Base-by-base conservation (phyloP, 2,113 vertebrate species). In the Psilopsiagon aurifrons region DNA sequence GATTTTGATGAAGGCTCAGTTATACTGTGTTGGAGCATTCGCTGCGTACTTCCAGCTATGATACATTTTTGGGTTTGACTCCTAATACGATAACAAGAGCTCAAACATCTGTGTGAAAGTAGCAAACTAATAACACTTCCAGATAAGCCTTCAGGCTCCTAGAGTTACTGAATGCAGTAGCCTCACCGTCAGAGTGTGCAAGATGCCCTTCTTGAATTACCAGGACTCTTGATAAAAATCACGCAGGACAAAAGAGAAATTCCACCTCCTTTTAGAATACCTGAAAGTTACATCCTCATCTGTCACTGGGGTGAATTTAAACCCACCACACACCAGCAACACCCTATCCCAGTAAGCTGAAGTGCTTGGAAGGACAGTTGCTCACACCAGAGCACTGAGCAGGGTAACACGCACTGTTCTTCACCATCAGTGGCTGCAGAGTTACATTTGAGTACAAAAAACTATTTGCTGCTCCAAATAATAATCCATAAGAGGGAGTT, bases 121-220 rank as follows among this genome's bases (percentile, higher is more conserved):
- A 68, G 88, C 88, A 92, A 94, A 92, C 90, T 20, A 90, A 17
- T 57, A 93, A 94, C 91, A 37, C 80, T 85, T 52, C 96, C 91
- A 96, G 94, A 94, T 95, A 94, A 96, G 88, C 83, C 52, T 74
- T 84, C 7, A 11, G 67, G 88, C 92, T 95, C 89, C 95, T 97
- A 91, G 94, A 87, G 51, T 97, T 97, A 97, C 96, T 79, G 46
- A 70, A 43, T 2, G 91, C 11, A 85, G 83, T 6, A 83, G 91
- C 39, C 74, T 96, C 96, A 85, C 86, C 70, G 49, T 85, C 88
- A 76, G 74, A 87, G 95, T 46, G 91, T 43, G 91, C 89, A 79
- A 27, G 31, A 31, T 11, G 70, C 86, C 94, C 95, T 94, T 96
- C 95, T 97, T 95, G 91, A 94, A 54, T 97, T 97, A 96, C 96